Conservation (phyloP, 2,113 vertebrate genomes). For the Clarias batrachus region DNA sequence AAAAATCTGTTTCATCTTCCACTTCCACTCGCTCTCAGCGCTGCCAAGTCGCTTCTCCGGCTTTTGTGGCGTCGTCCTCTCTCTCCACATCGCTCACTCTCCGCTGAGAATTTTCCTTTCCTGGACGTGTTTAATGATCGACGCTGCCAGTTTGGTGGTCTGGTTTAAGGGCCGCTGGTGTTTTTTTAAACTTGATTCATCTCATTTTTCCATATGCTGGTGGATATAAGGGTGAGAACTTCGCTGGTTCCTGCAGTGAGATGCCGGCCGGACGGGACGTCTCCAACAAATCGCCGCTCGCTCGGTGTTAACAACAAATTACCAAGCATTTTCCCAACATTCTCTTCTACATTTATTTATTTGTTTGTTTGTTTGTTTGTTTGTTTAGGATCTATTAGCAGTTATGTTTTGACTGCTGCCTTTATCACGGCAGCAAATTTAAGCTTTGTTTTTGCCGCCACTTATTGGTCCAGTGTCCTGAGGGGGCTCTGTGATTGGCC, state of each 20-base stretch:
- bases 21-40: neutral
- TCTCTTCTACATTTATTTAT: neutral
- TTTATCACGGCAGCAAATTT: neutral
- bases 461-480: neutral
- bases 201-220: constrained; percentile 11
- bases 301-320: neutral
- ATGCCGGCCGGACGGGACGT: neutral
- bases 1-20: constrained; percentile 28
- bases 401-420: neutral
- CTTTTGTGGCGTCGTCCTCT: constrained; percentile 22
- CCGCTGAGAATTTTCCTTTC: constrained; percentile 14
- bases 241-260: neutral
- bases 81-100: constrained; percentile 22
- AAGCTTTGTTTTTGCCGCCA: no score
- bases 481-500: neutral
- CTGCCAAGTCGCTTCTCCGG: constrained; percentile 6
- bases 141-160: constrained; percentile 14
- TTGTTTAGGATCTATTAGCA: neutral
- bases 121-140: constrained; percentile 29
- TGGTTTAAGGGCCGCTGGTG: neutral
- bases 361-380: neutral
- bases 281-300: neutral
- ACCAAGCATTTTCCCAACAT: neutral
- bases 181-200: neutral
- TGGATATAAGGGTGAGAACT: neutral